Base-by-base conservation (phyloP, 2,888 invertebrate genomes). In the Himalopsyche japonica region DNA sequence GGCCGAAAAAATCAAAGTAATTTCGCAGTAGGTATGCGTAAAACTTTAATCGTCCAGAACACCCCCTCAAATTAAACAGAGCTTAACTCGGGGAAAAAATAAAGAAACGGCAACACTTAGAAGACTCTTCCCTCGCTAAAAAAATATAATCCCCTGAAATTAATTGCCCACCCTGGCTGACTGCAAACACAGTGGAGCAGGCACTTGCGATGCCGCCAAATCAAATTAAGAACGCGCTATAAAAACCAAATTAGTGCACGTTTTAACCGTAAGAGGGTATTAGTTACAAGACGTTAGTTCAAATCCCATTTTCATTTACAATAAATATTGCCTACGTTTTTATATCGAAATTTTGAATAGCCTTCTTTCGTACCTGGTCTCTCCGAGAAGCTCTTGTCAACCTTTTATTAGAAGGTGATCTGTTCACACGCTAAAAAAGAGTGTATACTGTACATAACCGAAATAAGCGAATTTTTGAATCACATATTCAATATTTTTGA, bases 31-130 rank as follows among this genome's bases (percentile, higher is more conserved):
- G 92, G 92, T 92, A 92, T 92, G 92, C 92, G 92, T 92, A 92
- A 92, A 92, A 92, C 92, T 92, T 92, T 92, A 92, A 92, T 92
- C 92, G 92, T 91, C 92, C 92, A 91, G 92, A 92, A 92, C 92
- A 76, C 92, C 92, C 92, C 92, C 91, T 92, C 92, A 92, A 92
- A 92, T 92, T 92, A 92, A 92, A 92, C 92, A 92, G 91, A 91
- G 92, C 92, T 92, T 92, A 92, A 92, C 92, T 83, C 79, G 82
- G 84, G 81, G 82, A 87, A 86, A 85, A 87, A 86, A 84, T 85
- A 85, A 84, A 85, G 87, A 81, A 87, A 86, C 80, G 85, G 83
- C 84, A 85, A 82, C 84, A 85, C 85, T 82, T 47, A 70, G 88
- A 88, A 88, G 88, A 88, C 86, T 87, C 87, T 86, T 85, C 87